Evolutionary conservation across 2,888 invertebrate genomes (phyloP).

Genomic region (Nysson spinosus): DNA sequence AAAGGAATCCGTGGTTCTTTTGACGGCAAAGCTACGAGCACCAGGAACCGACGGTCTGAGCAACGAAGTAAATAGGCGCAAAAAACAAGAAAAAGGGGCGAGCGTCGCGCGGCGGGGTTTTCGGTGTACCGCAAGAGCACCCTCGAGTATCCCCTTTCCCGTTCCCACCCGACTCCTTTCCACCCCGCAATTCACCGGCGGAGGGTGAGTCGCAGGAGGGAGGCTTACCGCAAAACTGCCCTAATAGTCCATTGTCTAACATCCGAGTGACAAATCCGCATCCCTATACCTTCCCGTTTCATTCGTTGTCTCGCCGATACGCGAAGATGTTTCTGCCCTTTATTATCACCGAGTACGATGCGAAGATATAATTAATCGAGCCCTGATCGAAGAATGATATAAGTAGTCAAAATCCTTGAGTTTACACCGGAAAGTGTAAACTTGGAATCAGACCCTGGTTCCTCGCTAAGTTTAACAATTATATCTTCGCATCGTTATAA

Average conservation of each 20-base stretch:
- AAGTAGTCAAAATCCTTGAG: no score
- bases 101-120: background rate
- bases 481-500: no score
- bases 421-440: no score
- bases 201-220: slow-evolving; percentile 22
- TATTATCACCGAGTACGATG: no score
- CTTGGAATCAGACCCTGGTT: no score
- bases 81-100: slow-evolving; percentile 17
- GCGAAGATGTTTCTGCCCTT: no score
- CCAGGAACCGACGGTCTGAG: slow-evolving; percentile 1
- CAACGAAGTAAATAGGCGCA: slow-evolving; percentile 29
- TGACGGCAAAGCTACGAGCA: slow-evolving; percentile 21
- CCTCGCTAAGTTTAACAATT: no score
- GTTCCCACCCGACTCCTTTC: slow-evolving; percentile 7
- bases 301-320: slow-evolving; percentile 11
- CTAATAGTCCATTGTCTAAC: slow-evolving; percentile 76
- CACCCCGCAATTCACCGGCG: slow-evolving; percentile 7
- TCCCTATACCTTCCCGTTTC: slow-evolving; percentile 15
- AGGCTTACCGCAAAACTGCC: slow-evolving; percentile 71
- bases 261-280: slow-evolving; percentile 63
- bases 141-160: slow-evolving; percentile 31
- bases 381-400: no score
- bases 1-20: slow-evolving; percentile 34
- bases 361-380: no score
- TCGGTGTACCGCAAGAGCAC: slow-evolving; percentile 29